These are phyloP conservation scores for Platygyra sinensis DNA, from an alignment of 64 coral and sea anemone species.

Conservation along the genomic window DNA sequence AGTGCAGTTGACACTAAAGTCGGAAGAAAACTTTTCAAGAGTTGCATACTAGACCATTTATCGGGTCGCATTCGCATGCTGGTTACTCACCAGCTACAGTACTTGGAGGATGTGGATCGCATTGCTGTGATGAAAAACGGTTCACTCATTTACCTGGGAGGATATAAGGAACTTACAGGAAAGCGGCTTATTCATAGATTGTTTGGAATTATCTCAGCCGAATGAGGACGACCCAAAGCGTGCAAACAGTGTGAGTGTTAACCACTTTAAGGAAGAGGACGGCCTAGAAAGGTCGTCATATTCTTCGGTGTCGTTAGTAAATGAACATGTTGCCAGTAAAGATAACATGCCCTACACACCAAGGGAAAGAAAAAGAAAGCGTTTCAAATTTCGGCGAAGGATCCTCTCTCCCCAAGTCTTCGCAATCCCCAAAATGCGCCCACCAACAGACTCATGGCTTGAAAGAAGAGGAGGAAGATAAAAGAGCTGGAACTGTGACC, in stretches of 20 bases:
- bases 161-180: neutral
- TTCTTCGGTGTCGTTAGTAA: too few species aligned
- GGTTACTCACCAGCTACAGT: constrained; percentile 50
- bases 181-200: neutral
- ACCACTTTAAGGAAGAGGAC: too few species aligned
- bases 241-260: neutral
- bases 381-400: too few species aligned
- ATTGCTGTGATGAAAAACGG: constrained; percentile 52
- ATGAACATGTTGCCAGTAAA: too few species aligned
- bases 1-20: constrained; percentile 73
- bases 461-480: constrained; percentile 38
- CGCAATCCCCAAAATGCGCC: neutral
- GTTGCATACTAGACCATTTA: constrained; percentile 36
- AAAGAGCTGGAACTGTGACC: constrained; percentile 21
- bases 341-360: too few species aligned
- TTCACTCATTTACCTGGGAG: constrained; percentile 11
- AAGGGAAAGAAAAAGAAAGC: too few species aligned
- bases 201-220: neutral
- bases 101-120: constrained; percentile 44
- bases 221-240: neutral
- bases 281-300: too few species aligned
- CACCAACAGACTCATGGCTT: neutral
- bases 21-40: constrained; percentile 50
- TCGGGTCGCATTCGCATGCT: constrained; percentile 34
- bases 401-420: too few species aligned